A percentile compares a stretch with the other conserved stretches of the same genome.
Conservation (phyloP, 2,888 invertebrate genomes). For the Bugula neritina region DNA sequence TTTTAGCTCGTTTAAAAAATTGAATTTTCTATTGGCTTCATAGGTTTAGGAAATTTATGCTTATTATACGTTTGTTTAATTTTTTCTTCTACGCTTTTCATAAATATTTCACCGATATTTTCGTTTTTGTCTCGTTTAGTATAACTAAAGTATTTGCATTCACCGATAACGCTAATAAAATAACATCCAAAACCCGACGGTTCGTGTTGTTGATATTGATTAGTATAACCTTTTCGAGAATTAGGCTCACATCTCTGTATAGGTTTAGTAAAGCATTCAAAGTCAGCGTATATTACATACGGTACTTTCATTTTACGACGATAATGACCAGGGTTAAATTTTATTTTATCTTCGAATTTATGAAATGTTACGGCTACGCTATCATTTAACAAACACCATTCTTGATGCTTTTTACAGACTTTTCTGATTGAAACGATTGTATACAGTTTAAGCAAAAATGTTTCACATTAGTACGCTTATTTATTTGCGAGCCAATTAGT, state of each 20-base stretch:
- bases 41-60: too few relatives aligned
- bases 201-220: slow-evolving; percentile 29
- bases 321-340: neutral
- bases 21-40: too few relatives aligned
- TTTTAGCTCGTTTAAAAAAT: slow-evolving; percentile 12
- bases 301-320: slow-evolving; percentile 25
- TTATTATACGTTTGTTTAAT: too few relatives aligned
- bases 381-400: too few relatives aligned
- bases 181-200: slow-evolving; percentile 29
- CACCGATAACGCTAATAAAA: slow-evolving; percentile 28
- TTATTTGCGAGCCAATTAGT: too few relatives aligned
- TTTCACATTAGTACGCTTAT: too few relatives aligned
- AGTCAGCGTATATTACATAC: slow-evolving; percentile 31
- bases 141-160: too few relatives aligned
- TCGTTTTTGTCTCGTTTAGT: too few relatives aligned
- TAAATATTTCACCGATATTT: neutral
- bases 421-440: too few relatives aligned
- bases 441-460: too few relatives aligned
- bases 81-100: neutral
- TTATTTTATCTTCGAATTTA: neutral
- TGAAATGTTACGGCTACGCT: too few relatives aligned
- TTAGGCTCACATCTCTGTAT: slow-evolving; percentile 28
- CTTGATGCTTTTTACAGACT: too few relatives aligned
- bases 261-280: slow-evolving; percentile 30
- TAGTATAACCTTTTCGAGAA: slow-evolving; percentile 29